These are phyloP conservation scores for Stegodyphus mimosarum DNA, from an alignment of 1,140 invertebrate species.

Conservation along the genomic window DNA sequence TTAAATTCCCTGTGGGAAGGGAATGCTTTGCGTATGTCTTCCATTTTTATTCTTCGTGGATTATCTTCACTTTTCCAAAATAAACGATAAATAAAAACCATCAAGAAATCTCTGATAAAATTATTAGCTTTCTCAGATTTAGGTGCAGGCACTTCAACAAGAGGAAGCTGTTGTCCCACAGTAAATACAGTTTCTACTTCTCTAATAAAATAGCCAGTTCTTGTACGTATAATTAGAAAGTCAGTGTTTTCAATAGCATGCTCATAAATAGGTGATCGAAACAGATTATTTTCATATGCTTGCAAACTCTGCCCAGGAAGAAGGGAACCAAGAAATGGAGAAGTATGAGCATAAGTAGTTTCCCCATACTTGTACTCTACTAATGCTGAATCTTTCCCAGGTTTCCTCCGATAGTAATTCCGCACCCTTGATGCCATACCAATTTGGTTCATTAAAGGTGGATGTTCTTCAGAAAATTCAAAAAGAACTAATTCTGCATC, in stretches of 20 bases:
- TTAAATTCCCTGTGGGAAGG: conserved; percentile 96
- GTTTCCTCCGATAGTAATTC: conserved; percentile 87
- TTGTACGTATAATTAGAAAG: conserved; percentile 92
- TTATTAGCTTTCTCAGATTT: conserved; percentile 98
- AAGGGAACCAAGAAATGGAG: conserved; percentile 93
- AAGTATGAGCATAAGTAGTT: conserved; percentile 94
- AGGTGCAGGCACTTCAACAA: conserved; percentile 97
- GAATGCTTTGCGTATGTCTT: conserved; percentile 97
- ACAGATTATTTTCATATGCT: conserved; percentile 98
- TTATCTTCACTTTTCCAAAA: conserved; percentile 97
- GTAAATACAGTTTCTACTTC: conserved; percentile 89
- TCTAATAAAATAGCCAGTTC: conserved; percentile 86
- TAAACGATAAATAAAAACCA: conserved; percentile 97
- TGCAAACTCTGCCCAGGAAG: conserved; percentile 88
- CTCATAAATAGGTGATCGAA: conserved; percentile 91
- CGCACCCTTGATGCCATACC: conserved; percentile 99
- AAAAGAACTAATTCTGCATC: conserved; percentile 93
- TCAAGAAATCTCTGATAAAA: conserved; percentile 95
- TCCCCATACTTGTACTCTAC: conserved; percentile 92
- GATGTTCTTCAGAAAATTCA: conserved; percentile 98
- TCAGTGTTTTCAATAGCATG: conserved; percentile 83
- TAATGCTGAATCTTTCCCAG: conserved; percentile 90
- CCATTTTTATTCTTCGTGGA: conserved; percentile 95
- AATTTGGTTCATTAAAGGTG: conserved; percentile 92
- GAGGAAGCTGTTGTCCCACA: conserved; percentile 94